Base-by-base conservation (phyloP, 2,888 invertebrate genomes). In the Serrognathus titanus region DNA sequence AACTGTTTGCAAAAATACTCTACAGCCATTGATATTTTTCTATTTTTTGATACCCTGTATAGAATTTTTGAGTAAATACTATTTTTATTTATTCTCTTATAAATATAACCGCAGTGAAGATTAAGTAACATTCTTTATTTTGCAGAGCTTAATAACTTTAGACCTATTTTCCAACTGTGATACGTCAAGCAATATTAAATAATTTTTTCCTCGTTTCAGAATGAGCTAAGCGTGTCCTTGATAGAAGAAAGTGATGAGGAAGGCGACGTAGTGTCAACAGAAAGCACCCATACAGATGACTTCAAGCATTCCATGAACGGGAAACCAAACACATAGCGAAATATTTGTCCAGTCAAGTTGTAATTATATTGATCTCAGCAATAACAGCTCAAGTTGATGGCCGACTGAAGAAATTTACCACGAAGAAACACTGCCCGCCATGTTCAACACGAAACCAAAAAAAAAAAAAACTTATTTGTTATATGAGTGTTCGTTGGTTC, bases 171-270 rank as follows among this genome's bases (percentile, higher is more conserved):
- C n/a, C n/a, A n/a, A n/a, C n/a, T n/a, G n/a, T n/a, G n/a, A n/a
- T n/a, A n/a, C n/a, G n/a, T n/a, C n/a, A n/a, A n/a, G 16, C 16
- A 16, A 7, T 31, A 31, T 31, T 31, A 31, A 6, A 48, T 48
- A 6, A 10, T 24, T 48, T 56, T 52, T 61, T 55, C 20, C 58
- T 68, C 66, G 45, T 64, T 70, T 36, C 65, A 80, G 80, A 69
- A 75, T 62, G 71, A 78, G 71, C 63, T 74, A 58, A 76, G 75
- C 65, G 66, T 77, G 55, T 72, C 73, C 16, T 65, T 76, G 39
- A 64, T 67, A 31, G 71, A 73, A 64, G 70, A 71, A 49, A 64
- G 57, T 39, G 70, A 71, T 40, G 64, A 68, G 38, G 64, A 67
- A 50, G 55, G 61, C 56, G 50, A 48, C 57, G 39, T 63, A 56